phyloP scores from a whole-genome alignment of 2,888 invertebrate species.

The Latheticus oryzae region DNA sequence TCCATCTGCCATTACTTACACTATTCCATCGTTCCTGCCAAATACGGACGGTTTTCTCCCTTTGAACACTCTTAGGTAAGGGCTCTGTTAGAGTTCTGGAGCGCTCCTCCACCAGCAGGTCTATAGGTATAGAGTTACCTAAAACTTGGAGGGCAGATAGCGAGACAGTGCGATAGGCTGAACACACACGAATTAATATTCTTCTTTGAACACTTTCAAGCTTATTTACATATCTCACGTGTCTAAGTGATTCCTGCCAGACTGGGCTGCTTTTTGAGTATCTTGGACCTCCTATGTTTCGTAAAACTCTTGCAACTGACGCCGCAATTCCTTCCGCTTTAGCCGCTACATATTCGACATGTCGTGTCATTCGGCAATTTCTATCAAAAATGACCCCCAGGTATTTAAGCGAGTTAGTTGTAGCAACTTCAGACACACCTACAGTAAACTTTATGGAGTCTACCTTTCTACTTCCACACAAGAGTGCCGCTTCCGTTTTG shows the following conservation, averaged over 20 bases:
- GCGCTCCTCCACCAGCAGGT: too few species aligned
- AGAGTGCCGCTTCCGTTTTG: constrained; percentile 11
- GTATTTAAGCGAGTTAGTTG: constrained; percentile 2
- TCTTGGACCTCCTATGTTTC: constrained; percentile 12
- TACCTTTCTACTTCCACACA: background rate
- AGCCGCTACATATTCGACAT: background rate
- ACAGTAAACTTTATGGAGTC: background rate
- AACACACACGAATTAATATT: too few species aligned
- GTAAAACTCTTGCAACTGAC: constrained; percentile 3
- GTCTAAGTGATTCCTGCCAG: background rate
- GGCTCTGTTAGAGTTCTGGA: too few species aligned
- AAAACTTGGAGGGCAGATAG: too few species aligned
- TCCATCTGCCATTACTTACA: too few species aligned
- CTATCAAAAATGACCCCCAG: constrained; percentile 10
- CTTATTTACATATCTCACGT: background rate
- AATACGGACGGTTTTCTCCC: too few species aligned
- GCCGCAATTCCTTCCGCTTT: background rate
- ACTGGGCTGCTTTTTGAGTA: background rate
- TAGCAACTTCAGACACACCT: background rate
- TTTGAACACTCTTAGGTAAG: too few species aligned
- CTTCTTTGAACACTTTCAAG: too few species aligned
- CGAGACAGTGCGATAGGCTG: too few species aligned
- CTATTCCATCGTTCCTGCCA: too few species aligned
- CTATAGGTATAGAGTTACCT: too few species aligned
- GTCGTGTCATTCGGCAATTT: background rate